Base-by-base conservation (phyloP, 2,113 vertebrate genomes). In the Upupa epops region DNA sequence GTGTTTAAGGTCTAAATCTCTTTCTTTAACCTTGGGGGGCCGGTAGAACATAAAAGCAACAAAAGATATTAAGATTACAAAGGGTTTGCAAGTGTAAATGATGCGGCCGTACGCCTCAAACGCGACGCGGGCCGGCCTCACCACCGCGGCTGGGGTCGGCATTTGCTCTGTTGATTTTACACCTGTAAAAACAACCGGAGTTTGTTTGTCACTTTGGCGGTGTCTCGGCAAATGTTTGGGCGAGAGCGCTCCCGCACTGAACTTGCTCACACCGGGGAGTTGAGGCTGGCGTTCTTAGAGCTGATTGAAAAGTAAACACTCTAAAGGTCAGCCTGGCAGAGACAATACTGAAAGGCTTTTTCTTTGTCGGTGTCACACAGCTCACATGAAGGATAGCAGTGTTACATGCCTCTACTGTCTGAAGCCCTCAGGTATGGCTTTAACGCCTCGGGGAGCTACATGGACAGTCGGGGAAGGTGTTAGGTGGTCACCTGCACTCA, bases 1-100 rank as follows among this genome's bases (percentile, higher is more conserved):
- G 98, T 98, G 97, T 98, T 98, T 98, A 98, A 98, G 97, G 98
- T 98, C 97, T 98, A 97, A 98, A 98, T 98, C 98, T 98, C 98
- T 98, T 97, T 97, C 98, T 98, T 97, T 98, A 98, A 98, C 96
- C 97, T 98, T 98, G 96, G 97, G 96, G 97, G 97, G 97, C 96
- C 97, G 95, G 96, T 96, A 96, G 96, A 98, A 97, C 97, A 97
- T 98, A 97, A 98, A 98, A 98, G 97, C 97, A 97, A 98, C 97
- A 98, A 97, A n/a, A 97, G 95, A 97, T 97, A 98, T 98, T 98
- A 97, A 97, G 98, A 97, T 97, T 97, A 98, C 97, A 97, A 98
- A 97, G 97, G 96, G 97, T 98, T 98, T 96, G 96, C 96, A 96
- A 97, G 97, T 96, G 97, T 98, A 97, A 98, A 97, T 98, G 97